These are phyloP conservation scores for Dasypolia templi DNA, from an alignment of 2,888 invertebrate species.

Conservation along the genomic window DNA sequence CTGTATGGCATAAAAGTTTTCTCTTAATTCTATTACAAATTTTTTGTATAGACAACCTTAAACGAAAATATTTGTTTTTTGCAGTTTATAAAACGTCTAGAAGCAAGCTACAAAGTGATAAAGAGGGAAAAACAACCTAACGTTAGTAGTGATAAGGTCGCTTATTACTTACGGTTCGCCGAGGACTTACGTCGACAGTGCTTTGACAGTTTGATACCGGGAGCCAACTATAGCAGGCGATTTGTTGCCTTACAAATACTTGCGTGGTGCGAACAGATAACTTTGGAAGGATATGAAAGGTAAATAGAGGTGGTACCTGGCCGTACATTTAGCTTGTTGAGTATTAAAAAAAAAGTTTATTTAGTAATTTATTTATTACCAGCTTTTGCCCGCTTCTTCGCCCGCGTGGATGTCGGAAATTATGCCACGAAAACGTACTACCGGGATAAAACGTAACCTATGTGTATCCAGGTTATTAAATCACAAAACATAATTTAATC, in stretches of 20 bases:
- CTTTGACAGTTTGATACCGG: slow-evolving; percentile 90
- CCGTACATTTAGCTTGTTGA: not conserved
- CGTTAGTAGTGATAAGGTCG: slow-evolving; percentile 53
- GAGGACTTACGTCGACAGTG: slow-evolving; percentile 86
- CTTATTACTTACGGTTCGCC: slow-evolving; percentile 85
- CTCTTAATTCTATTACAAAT: not conserved
- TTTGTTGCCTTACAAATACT: slow-evolving; percentile 91
- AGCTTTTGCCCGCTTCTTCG: too few species aligned
- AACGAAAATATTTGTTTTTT: not conserved
- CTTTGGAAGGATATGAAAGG: slow-evolving; percentile 72
- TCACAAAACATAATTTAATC: too few species aligned
- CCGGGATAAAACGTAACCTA: too few species aligned
- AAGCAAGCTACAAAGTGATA: slow-evolving; percentile 79
- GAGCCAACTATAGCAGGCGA: slow-evolving; percentile 92
- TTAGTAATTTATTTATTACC: too few species aligned
- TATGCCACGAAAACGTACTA: too few species aligned
- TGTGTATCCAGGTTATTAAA: too few species aligned
- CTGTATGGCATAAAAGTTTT: too few species aligned
- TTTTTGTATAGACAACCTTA: not conserved
- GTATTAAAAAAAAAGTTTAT: too few species aligned
- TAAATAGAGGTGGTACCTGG: slow-evolving; percentile 46
- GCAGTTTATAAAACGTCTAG: slow-evolving; percentile 83
- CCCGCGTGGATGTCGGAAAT: too few species aligned
- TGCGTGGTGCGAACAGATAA: slow-evolving; percentile 75
- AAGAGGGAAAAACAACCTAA: slow-evolving; percentile 65